Evolutionary conservation across 2,888 invertebrate genomes (phyloP), one percentile per base, ranked within the genome.

Genomic region (Lottia scabra): DNA sequence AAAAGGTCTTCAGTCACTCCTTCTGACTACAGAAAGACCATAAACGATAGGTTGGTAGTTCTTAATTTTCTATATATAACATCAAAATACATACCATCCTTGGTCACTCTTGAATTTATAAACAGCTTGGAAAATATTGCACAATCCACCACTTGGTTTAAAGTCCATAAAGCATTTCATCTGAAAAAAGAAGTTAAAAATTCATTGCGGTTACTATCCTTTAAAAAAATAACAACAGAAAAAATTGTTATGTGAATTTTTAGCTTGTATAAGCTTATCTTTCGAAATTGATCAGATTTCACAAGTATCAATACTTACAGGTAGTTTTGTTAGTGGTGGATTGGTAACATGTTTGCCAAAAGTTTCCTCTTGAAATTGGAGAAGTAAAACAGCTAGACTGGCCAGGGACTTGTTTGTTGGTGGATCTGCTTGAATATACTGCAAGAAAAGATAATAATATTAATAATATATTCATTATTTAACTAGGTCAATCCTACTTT

Each of bases 51-150:
- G n/a, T n/a, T n/a, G n/a, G n/a, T n/a, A n/a, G n/a, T n/a, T n/a
- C n/a, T n/a, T n/a, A n/a, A n/a, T n/a, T n/a, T n/a, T n/a, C n/a
- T n/a, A n/a, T 38, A 38, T 8, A 38, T 38, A 38, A 38, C 5
- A 30, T 56, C n/a, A 15, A 56, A 16, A 26, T 45, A 76, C 86
- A 80, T 80, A 90, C 90, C 90, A 98, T 90, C 96, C 95, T 91
- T 98, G 98, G 90, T 98, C 98, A 90, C 94, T 94, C 91, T 97
- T 97, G 92, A 96, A 98, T 88, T 96, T 95, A 92, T 95, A 98
- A 89, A 96, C 97, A 80, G 97, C 95, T 83, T 95, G 94, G 81
- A 99, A 93, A 88, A 98, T 95, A 84, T 96, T 95, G 91, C 97
- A 98, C 74, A 98, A 92, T 44, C 96, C 94, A 66, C 98, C 98